Base-by-base conservation (phyloP, 30 jellyfish, hydroid and myxozoan genomes). In the Cassiopea andromeda region DNA sequence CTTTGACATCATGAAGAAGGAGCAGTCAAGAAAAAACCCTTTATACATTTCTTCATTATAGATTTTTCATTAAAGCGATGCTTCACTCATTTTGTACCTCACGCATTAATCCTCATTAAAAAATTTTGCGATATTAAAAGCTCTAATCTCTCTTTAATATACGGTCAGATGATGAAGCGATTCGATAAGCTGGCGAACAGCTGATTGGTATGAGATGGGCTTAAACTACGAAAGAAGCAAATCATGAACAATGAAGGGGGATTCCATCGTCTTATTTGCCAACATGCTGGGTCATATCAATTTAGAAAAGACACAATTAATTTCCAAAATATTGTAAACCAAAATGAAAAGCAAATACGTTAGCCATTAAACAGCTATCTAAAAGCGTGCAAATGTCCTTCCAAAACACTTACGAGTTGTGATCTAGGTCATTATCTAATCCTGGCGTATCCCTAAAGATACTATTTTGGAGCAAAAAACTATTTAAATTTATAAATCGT, bases 211-310 rank as follows among this genome's bases (percentile, higher is more conserved):
- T 60, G 13, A 47, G 50, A 77, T 54, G 16, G 74, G 50, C 86
- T 54, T 48, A 49, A 48, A 15, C 2, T 10, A 49, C 6, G 18
- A 38, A 27, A 77, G 69, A 77, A 48, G 86, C 18, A 77, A 77
- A 77, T 77, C 73, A 47, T 77, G 59, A n/a, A 19, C 27, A 48
- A 50, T 77, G 74, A 47, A 17, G 38, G 75, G 1, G 74, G 50
- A 59, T 57, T 48, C 49, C 16, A 74, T 14, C 70, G 86, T 68
- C 50, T 10, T 77, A 77, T 43, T 77, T 77, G 86, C 2, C 86
- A 60, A 77, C 75, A 7, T n/a, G 38, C 86, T 77, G 54, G 86
- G 86, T 77, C 86, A 77, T 77, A 77, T 77, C 86, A 77, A 77
- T 77, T 77, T 48, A 69, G 49, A 74, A 49, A 44, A n/a, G 74